Percentiles rank a stretch among this genome's conserved stretches.
Conservation (phyloP, 2,888 invertebrate species). For the Sesamia inferens region DNA sequence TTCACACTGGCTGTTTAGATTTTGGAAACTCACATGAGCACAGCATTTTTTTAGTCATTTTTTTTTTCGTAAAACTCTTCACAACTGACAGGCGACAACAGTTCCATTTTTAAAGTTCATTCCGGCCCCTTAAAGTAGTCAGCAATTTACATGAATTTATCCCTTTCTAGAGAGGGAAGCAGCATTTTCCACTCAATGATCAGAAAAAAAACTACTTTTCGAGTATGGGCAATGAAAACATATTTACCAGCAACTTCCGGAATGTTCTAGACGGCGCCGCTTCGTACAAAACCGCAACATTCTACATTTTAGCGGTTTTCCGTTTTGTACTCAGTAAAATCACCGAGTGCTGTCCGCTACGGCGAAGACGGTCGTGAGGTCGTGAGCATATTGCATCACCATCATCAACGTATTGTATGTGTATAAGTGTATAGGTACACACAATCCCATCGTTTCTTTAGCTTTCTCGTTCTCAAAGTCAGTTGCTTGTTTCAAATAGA, state of each 20-base stretch:
- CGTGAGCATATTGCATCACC: slow-evolving; percentile 27
- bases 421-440: background rate
- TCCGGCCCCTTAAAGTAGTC: too few species aligned
- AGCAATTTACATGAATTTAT: too few species aligned
- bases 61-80: too few species aligned
- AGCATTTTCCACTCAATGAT: too few species aligned
- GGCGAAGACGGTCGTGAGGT: slow-evolving; percentile 13
- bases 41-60: too few species aligned
- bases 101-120: too few species aligned
- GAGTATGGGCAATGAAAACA: too few species aligned
- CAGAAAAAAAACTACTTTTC: too few species aligned
- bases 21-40: too few species aligned
- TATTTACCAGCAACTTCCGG: slow-evolving; percentile 4
- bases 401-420: slow-evolving; percentile 2
- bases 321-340: slow-evolving; percentile 25
- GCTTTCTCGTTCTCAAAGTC: background rate
- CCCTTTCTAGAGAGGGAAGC: too few species aligned
- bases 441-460: background rate
- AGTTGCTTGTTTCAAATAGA: background rate
- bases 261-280: slow-evolving; percentile 17
- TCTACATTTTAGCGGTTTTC: slow-evolving; percentile 18
- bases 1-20: too few species aligned
- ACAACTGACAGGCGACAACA: too few species aligned
- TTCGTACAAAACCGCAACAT: background rate
- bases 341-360: slow-evolving; percentile 8